These are phyloP conservation scores for Gnatocerus cornutus DNA, from an alignment of 2,888 invertebrate species.

Conservation along the genomic window DNA sequence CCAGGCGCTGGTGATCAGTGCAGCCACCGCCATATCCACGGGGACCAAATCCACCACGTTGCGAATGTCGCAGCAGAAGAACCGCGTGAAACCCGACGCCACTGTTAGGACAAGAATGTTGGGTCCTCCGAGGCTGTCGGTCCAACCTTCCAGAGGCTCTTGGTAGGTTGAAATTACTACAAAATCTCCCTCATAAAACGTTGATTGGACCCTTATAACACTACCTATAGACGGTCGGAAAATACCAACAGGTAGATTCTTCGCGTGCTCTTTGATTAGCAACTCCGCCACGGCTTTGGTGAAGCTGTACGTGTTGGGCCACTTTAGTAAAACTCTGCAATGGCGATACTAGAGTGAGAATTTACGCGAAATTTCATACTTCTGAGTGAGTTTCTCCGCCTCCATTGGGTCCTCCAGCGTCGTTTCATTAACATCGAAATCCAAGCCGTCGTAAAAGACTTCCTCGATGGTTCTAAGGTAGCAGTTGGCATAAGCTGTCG, in stretches of 20 bases:
- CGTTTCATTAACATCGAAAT: not conserved
- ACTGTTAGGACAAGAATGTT: conserved; percentile 82
- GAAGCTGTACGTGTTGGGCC: conserved; percentile 91
- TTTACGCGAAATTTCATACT: not conserved
- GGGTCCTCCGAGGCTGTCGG: conserved; percentile 91
- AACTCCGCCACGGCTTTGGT: conserved; percentile 90
- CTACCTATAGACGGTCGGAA: conserved; percentile 86
- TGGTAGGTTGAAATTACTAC: conserved; percentile 58
- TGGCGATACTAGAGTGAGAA: not conserved
- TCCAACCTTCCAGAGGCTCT: conserved; percentile 71
- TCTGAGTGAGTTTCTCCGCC: not conserved
- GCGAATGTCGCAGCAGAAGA: conserved; percentile 80
- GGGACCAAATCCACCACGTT: conserved; percentile 83
- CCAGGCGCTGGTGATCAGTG: conserved; percentile 85
- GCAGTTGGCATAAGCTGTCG: conserved; percentile 11
- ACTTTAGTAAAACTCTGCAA: conserved; percentile 74
- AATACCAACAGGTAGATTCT: conserved; percentile 82
- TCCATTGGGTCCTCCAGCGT: not conserved
- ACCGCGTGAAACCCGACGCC: conserved; percentile 82
- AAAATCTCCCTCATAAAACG: conserved; percentile 7
- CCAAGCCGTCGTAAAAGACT: conserved; percentile 1
- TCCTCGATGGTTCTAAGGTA: not conserved
- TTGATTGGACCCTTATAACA: too few species aligned
- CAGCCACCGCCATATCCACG: conserved; percentile 86
- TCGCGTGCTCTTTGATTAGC: conserved; percentile 72